Base-by-base conservation (phyloP, 2,888 invertebrate species). In the Charanyca ferruginea region DNA sequence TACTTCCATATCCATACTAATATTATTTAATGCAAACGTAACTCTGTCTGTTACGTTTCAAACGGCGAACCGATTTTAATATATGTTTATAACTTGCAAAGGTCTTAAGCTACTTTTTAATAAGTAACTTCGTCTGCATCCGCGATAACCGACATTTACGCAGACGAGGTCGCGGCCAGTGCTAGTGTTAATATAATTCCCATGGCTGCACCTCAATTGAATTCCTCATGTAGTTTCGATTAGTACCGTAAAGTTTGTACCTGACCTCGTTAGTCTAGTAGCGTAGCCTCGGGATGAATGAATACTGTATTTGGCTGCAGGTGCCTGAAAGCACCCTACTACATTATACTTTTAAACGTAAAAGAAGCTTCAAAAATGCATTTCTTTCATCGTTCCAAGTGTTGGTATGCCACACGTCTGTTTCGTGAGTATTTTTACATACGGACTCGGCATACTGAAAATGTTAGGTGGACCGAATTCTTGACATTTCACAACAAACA, bases 401-500 rank as follows among this genome's bases (percentile, higher is more conserved):
- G 35, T 54, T 48, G 41, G 44, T 66, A 45, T 66, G 38, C 32
- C 49, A 45, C 68, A 18, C 32, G 11, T 11, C 9, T 45, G 28
- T 70, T 52, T 44, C 47, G 53, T 64, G 54, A 51, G 72, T 61
- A 63, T 66, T 77, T 70, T 74, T 61, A 66, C 57, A 57, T 49
- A 49, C 58, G 49, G 52, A 66, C 55, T 51, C 55, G 22, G 54
- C 67, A 48, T 54, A 64, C 67, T 3, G 45, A 68, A 74, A 78
- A 72, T 51, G 52, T 67, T 55, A 77, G 77, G 52, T 77, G 68
- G 48, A 66, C 51, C 20, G 38, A 78, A 75, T 78, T 61, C 76
- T 66, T 73, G 69, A 64, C 69, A 78, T 78, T 73, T 70, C 69
- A 68, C 54, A 78, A 72, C 64, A 79, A 79, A 76, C 63, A 77